phyloP scores from a whole-genome alignment of 2,797 vertebrate species.

The Cirrhinus molitorella region DNA sequence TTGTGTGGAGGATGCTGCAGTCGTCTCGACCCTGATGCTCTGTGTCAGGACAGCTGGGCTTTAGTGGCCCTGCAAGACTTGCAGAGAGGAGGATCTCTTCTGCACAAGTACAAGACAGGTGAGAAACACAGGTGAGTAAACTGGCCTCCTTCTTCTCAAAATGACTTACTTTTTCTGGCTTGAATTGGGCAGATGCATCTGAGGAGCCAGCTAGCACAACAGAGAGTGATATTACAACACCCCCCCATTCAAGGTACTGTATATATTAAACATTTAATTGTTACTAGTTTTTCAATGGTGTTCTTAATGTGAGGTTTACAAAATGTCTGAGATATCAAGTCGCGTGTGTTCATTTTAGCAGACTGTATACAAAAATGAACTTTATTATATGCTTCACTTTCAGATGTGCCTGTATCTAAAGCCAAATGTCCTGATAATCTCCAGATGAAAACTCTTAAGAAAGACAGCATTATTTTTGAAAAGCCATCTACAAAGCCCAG shows the following conservation, averaged over 20 bases:
- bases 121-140: conserved; percentile 37
- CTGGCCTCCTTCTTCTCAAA: neutral
- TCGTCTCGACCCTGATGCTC: neutral
- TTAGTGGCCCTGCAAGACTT: conserved; percentile 43
- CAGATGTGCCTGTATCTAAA: neutral
- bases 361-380: neutral
- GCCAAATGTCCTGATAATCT: neutral
- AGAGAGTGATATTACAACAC: neutral
- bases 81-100: conserved; percentile 24
- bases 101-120: conserved; percentile 41
- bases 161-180: neutral
- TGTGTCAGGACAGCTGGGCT: conserved; percentile 45
- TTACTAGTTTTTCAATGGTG: neutral
- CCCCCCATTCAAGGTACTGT: neutral
- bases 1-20: conserved; percentile 34
- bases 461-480: neutral
- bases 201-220: neutral
- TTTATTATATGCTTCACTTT: neutral
- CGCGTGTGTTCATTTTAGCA: neutral
- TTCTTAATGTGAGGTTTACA: neutral
- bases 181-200: neutral
- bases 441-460: neutral
- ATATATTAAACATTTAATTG: neutral
- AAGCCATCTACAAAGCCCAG: conserved; percentile 31
- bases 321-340: neutral